Evolutionary conservation across 2,113 vertebrate genomes (phyloP), one percentile per base, ranked within the genome.

Genomic region (Tragelaphus buxtoni): DNA sequence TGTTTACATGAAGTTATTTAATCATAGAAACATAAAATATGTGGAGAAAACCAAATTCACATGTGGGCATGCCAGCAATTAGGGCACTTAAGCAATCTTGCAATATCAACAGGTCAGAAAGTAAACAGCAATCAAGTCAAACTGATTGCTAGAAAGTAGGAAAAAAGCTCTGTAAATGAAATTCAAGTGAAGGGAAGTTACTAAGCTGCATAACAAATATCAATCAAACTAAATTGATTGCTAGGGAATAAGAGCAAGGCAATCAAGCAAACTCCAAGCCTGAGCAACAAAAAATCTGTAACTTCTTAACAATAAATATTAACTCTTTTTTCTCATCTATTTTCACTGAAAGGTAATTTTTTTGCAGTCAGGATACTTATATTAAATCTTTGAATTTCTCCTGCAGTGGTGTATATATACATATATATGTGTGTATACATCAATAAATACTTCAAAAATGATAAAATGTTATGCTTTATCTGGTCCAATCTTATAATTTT

Each of bases 181-280:
- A 80, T 65, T 47, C 53, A 91, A 96, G 58, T 85, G 97, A 97
- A 97, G 96, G 53, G 76, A 97, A 98, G 61, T 97, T 94, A 80
- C 61, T 88, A 86, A 65, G 74, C 91, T 97, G 96, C 97, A 94
- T 93, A 93, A 98, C 87, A 98, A 98, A 97, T 97, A 98, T 97
- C 97, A 98, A 98, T 97, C 97, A 98, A 96, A 96, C 94, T 85
- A 97, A 97, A 97, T 60, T 97, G 97, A 98, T 98, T 98, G 92
- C 87, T 94, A 49, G 39, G 79, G 84, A 98, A 61, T 83, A 96
- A 83, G 90, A 97, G 93, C 95, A 98, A 98, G 69, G 84, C 89
- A 98, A 97, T 96, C 84, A 97, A 93, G 88, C 39, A 96, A 97
- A 90, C 84, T 89, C 84, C 74, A 81, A 97, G 79, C 92, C 96